phyloP scores from a whole-genome alignment of 2,888 invertebrate genomes.

The Drosophila yooni region DNA sequence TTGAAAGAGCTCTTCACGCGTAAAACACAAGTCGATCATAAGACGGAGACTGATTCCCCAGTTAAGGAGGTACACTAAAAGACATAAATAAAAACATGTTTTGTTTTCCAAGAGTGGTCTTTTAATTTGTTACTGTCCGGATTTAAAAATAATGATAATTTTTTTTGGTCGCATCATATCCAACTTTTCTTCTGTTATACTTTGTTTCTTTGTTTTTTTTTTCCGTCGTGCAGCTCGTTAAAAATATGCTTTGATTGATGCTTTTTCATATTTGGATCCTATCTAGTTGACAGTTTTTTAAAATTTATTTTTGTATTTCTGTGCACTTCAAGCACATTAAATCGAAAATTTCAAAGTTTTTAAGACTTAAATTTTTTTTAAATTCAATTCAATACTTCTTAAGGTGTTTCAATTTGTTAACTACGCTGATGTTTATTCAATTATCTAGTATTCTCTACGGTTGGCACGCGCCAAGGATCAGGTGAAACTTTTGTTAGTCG shows the following conservation, averaged over 20 bases:
- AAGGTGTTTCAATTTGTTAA: not conserved
- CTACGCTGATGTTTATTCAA: not conserved
- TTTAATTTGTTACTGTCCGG: constrained; percentile 23
- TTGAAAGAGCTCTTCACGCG: constrained; percentile 63
- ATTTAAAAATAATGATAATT: not conserved
- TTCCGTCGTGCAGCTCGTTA: constrained; percentile 87
- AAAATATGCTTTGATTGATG: constrained; percentile 89
- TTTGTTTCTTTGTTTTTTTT: constrained; percentile 71
- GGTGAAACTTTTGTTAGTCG: constrained; percentile 92
- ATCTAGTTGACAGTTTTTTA: constrained; percentile 87
- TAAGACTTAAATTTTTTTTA: not conserved
- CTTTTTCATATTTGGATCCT: constrained; percentile 89
- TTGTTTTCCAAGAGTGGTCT: not conserved
- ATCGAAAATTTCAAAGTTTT: not conserved
- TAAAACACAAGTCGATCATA: constrained; percentile 18
- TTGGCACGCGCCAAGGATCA: constrained; percentile 91
- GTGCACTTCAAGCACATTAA: not conserved
- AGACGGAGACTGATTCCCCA: not conserved
- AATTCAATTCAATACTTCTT: not conserved
- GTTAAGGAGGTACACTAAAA: not conserved
- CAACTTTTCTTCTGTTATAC: not conserved
- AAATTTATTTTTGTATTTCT: not conserved
- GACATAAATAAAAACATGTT: constrained; percentile 10
- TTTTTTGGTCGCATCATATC: not conserved
- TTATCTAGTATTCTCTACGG: constrained; percentile 81